Percentiles rank a stretch among this genome's conserved stretches.
Evolutionary conservation across 2,888 invertebrate genomes (phyloP).

Genomic region (Volucella zonaria): DNA sequence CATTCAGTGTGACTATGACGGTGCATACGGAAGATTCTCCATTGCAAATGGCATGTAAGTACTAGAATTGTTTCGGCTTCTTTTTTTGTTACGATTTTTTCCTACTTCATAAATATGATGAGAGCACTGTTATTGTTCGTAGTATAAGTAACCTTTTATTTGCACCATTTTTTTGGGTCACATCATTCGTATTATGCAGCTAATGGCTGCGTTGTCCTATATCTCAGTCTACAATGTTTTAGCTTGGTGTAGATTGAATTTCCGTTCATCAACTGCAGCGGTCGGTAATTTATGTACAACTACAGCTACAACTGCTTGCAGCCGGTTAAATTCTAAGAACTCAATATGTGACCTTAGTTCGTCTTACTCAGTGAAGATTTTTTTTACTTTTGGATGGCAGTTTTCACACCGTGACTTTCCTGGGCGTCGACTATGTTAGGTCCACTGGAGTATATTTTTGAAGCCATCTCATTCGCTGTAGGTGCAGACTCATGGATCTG

Average conservation of each 20-base stretch:
- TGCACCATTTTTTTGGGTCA: slow-evolving; percentile 11
- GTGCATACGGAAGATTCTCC: slow-evolving; percentile 85
- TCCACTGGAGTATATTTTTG: too few relatives aligned
- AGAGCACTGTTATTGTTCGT: not conserved
- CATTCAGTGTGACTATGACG: slow-evolving; percentile 86
- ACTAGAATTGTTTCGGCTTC: not conserved
- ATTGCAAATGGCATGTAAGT: slow-evolving; percentile 85
- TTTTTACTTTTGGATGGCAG: too few relatives aligned
- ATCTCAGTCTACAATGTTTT: not conserved
- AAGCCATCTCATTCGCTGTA: too few relatives aligned
- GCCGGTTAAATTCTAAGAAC: too few relatives aligned
- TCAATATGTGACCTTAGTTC: too few relatives aligned
- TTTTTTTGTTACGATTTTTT: not conserved
- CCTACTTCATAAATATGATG: not conserved
- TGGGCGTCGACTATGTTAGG: too few relatives aligned
- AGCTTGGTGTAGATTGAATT: not conserved
- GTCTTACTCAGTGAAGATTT: too few relatives aligned
- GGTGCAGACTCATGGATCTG: too few relatives aligned
- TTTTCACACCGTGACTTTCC: too few relatives aligned
- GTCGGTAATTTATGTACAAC: too few relatives aligned
- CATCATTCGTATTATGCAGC: not conserved
- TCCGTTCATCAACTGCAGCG: not conserved
- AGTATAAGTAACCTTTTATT: slow-evolving; percentile 7
- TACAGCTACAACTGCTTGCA: too few relatives aligned
- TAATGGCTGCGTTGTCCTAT: not conserved